phyloP scores from a whole-genome alignment of 2,797 vertebrate genomes.

The Acanthurus leucopareius region DNA sequence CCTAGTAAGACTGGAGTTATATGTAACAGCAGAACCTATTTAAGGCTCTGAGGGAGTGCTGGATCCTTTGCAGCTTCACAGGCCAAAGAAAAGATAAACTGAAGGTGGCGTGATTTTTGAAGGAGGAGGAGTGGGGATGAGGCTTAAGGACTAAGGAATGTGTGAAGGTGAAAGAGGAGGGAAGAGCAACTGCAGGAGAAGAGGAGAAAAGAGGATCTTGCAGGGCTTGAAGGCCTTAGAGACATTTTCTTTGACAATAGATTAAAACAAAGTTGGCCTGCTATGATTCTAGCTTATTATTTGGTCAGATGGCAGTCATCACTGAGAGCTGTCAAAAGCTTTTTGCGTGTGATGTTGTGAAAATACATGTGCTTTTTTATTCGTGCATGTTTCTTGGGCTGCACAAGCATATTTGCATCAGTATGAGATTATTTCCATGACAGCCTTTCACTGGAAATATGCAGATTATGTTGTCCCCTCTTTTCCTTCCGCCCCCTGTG shows the following conservation, averaged over 20 bases:
- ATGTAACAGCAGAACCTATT: constrained; percentile 34
- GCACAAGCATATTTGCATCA: constrained; percentile 7
- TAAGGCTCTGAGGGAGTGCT: constrained; percentile 3
- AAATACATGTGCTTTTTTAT: neutral
- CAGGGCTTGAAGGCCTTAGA: constrained; percentile 8
- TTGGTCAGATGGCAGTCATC: constrained; percentile 49
- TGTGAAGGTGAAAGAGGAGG: constrained; percentile 10
- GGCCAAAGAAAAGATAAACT: constrained; percentile 66
- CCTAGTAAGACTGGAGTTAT: constrained; percentile 26
- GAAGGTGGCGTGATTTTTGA: constrained; percentile 55
- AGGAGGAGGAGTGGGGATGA: constrained; percentile 12
- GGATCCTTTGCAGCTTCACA: neutral
- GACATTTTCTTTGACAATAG: neutral
- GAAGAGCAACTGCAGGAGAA: neutral
- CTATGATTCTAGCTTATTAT: neutral
- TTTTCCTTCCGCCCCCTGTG: neutral
- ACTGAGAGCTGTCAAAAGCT: constrained; percentile 6
- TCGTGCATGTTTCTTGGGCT: constrained; percentile 27
- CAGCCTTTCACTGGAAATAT: constrained; percentile 52
- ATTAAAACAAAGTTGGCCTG: constrained; percentile 22
- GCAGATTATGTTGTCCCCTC: constrained; percentile 10
- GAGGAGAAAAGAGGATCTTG: neutral
- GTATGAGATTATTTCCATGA: constrained; percentile 52
- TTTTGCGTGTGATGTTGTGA: neutral
- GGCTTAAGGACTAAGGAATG: constrained; percentile 24